Evolutionary conservation across 2,888 invertebrate genomes (phyloP).

Genomic region (Saturnia japonica): DNA sequence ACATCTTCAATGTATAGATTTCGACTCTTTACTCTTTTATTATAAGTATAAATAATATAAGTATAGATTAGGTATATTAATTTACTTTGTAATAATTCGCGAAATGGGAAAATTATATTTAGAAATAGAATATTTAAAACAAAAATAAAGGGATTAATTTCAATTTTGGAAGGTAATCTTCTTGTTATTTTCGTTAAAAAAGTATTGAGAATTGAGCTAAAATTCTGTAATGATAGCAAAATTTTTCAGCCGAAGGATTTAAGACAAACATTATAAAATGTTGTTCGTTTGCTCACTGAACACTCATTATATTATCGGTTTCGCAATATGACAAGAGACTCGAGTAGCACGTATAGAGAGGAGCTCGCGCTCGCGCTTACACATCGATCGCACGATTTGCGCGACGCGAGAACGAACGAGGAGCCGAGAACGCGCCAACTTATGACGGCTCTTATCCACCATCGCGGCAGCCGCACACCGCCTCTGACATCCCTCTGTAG

Average conservation of each 20-base stretch:
- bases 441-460: slow-evolving; percentile 77
- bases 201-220: background rate
- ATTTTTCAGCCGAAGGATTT: background rate
- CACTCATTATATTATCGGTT: slow-evolving; percentile 6
- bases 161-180: too few relatives aligned
- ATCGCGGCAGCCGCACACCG: slow-evolving; percentile 65
- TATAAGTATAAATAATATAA: too few relatives aligned
- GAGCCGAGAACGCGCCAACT: slow-evolving; percentile 47
- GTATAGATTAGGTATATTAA: too few relatives aligned
- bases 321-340: slow-evolving; percentile 44
- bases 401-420: slow-evolving; percentile 51
- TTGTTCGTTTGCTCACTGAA: background rate
- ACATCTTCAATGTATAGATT: too few relatives aligned
- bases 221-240: background rate
- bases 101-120: too few relatives aligned
- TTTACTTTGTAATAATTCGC: too few relatives aligned
- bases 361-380: slow-evolving; percentile 18
- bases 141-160: too few relatives aligned
- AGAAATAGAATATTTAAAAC: too few relatives aligned
- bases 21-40: too few relatives aligned
- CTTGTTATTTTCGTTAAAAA: background rate
- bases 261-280: background rate
- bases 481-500: slow-evolving; percentile 58
- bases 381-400: slow-evolving; percentile 70
- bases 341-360: slow-evolving; percentile 6